Conservation (phyloP, 1,140 invertebrate genomes). For the Watersipora subatra region DNA sequence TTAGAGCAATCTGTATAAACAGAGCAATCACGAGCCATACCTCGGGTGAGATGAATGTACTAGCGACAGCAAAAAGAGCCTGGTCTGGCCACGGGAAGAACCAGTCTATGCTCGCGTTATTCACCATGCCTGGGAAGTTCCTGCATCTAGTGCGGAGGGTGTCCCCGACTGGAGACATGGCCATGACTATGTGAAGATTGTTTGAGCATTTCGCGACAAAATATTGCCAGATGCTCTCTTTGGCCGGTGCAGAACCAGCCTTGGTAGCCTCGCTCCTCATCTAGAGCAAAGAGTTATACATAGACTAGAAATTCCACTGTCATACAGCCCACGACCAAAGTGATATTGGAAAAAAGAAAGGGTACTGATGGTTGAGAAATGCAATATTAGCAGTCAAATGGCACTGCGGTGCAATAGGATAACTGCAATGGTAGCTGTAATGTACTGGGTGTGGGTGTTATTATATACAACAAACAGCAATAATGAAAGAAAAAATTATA, state of each 20-base stretch:
- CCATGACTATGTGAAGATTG: conserved; percentile 42
- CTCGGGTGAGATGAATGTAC: conserved; percentile 52
- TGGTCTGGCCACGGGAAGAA: conserved; percentile 44
- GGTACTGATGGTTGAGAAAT: background rate
- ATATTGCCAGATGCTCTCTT: conserved; percentile 42
- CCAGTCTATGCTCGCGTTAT: conserved; percentile 43
- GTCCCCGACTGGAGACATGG: conserved; percentile 43
- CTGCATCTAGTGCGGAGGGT: conserved; percentile 39
- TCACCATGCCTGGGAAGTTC: conserved; percentile 43
- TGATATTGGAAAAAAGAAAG: no score
- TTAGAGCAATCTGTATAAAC: no score
- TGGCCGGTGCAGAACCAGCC: conserved; percentile 54
- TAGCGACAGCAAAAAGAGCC: conserved; percentile 60
- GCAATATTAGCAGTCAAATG: no score
- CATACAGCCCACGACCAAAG: no score
- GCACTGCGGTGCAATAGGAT: no score
- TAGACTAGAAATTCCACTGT: no score
- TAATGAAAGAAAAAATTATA: no score
- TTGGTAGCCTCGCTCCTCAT: conserved; percentile 53
- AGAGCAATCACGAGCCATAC: no score
- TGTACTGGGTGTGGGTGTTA: no score
- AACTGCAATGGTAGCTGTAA: no score
- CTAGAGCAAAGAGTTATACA: no score
- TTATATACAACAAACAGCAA: no score
- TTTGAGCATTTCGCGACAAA: conserved; percentile 46